These are phyloP conservation scores for Papio anubis DNA, from an alignment of 2,113 vertebrate genomes.

Conservation along the genomic window DNA sequence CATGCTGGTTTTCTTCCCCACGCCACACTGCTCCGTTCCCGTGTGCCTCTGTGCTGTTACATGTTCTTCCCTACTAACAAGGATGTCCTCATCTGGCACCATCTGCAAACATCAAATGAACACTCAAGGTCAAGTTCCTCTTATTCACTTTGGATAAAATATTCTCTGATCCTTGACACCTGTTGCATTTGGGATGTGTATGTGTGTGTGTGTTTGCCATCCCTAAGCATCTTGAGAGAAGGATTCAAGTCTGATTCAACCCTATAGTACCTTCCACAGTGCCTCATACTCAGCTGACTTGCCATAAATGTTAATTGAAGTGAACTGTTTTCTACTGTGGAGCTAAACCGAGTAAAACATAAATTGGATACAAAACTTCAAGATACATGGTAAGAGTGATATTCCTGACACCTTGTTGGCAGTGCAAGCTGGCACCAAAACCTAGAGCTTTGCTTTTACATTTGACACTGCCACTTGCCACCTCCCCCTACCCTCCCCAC, in stretches of 20 bases:
- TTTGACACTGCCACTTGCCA: not conserved
- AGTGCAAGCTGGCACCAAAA: not conserved
- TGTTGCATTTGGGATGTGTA: not conserved
- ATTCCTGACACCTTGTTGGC: not conserved
- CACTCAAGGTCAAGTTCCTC: not conserved
- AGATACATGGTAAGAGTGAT: not conserved
- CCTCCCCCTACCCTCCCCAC: not conserved
- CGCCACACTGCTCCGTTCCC: rapidly evolving
- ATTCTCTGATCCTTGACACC: not conserved
- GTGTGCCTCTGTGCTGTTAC: not conserved
- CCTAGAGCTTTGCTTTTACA: not conserved
- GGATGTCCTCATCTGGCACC: not conserved
- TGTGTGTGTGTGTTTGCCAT: not conserved
- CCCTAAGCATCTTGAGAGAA: not conserved
- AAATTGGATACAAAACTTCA: not conserved
- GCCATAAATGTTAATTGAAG: not conserved
- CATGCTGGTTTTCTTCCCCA: not conserved
- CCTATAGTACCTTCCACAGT: not conserved
- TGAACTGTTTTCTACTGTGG: not conserved
- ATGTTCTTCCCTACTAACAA: not conserved
- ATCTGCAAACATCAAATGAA: not conserved
- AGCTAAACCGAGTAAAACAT: not conserved
- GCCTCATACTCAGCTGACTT: not conserved
- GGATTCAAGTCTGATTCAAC: not conserved
- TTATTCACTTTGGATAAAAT: not conserved